Percentiles rank a stretch among this genome's conserved stretches.
phyloP scores from a whole-genome alignment of 2,888 invertebrate genomes.

The Tanypteryx hageni region DNA sequence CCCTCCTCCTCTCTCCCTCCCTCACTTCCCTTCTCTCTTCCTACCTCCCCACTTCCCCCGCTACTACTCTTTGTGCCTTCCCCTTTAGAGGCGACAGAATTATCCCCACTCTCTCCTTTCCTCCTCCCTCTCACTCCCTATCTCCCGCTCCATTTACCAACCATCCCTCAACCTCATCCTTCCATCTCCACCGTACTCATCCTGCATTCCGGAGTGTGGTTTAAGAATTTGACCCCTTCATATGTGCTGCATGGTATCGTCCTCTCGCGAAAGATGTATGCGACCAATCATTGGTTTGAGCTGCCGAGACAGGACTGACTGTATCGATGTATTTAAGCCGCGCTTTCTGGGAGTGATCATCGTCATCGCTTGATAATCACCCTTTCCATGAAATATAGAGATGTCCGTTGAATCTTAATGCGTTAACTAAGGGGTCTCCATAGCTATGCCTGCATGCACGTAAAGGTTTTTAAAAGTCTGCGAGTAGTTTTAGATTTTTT shows the following conservation, averaged over 20 bases:
- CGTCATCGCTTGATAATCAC: no score
- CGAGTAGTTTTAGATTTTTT: no score
- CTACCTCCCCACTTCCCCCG: not conserved
- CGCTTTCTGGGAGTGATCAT: no score
- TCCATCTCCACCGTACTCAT: no score
- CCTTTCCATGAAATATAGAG: no score
- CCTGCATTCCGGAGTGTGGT: not conserved
- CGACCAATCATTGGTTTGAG: not conserved
- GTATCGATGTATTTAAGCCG: no score
- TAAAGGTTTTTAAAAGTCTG: no score
- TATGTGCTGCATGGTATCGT: not conserved
- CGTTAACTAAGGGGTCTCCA: no score
- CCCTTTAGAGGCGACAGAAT: conserved; percentile 18
- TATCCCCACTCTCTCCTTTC: not conserved
- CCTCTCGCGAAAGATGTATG: not conserved
- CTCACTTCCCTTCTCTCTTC: not conserved
- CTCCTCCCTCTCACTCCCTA: not conserved
- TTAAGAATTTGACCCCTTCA: not conserved
- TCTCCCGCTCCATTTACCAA: not conserved
- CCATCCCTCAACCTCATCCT: conserved; percentile 8
- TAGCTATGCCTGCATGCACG: no score
- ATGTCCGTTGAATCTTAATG: no score
- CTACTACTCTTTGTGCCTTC: not conserved
- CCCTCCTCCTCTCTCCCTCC: not conserved
- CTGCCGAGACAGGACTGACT: not conserved